Evolutionary conservation across 2,888 invertebrate species (phyloP).

Genomic region (Ochropleura plecta): DNA sequence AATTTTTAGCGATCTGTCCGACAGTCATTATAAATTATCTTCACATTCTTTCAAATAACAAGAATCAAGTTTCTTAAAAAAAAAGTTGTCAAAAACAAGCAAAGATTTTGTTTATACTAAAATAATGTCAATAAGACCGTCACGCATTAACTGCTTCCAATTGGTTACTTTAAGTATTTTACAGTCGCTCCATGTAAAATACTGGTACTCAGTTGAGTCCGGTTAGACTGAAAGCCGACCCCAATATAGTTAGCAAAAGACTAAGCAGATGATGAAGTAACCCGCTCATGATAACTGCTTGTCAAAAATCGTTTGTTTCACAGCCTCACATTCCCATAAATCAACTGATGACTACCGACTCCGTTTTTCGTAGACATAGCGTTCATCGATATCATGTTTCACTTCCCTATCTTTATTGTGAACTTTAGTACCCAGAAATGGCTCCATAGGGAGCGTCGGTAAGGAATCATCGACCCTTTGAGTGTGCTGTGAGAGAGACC

Average conservation of each 20-base stretch:
- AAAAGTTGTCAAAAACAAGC: background rate
- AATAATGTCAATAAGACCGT: no score
- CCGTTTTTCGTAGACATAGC: slow-evolving; percentile 60
- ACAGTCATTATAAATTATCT: background rate
- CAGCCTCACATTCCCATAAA: slow-evolving; percentile 47
- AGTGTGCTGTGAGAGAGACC: background rate
- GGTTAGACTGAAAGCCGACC: no score
- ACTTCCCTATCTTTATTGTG: slow-evolving; percentile 57
- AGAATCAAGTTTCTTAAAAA: background rate
- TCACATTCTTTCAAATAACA: background rate
- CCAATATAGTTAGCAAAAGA: no score
- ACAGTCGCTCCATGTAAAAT: no score
- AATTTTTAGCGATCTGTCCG: background rate
- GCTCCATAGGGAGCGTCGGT: background rate
- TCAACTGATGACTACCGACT: slow-evolving; percentile 60
- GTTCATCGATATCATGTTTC: slow-evolving; percentile 53
- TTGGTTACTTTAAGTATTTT: no score
- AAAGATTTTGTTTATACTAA: no score
- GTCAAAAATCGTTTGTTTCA: background rate
- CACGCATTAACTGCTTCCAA: no score
- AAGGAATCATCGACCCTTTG: slow-evolving; percentile 10
- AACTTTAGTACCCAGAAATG: slow-evolving; percentile 34
- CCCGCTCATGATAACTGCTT: background rate
- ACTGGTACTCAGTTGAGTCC: no score
- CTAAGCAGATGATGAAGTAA: background rate